phyloP scores from a whole-genome alignment of 2,113 vertebrate genomes.

The Sporophila hypoxantha region DNA sequence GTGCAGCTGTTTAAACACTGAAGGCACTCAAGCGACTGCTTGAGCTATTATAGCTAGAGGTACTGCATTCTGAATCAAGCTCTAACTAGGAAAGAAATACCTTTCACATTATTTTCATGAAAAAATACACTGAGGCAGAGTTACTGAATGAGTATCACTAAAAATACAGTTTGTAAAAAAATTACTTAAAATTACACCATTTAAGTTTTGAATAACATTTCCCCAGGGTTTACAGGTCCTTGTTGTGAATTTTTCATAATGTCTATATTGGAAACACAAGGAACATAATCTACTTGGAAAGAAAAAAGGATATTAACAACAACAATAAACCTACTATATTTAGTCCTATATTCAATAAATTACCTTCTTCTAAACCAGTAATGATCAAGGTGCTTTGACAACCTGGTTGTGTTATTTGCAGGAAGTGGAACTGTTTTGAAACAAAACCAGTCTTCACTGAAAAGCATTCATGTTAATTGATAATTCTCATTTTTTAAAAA shows the following conservation, averaged over 20 bases:
- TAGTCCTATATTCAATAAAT: not conserved
- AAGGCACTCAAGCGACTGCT: not conserved
- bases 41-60: not conserved
- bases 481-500: not conserved
- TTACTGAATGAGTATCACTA: not conserved
- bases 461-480: not conserved
- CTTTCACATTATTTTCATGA: not conserved
- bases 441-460: not conserved
- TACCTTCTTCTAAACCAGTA: not conserved
- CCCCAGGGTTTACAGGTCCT: not conserved
- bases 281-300: not conserved
- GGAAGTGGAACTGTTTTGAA: not conserved
- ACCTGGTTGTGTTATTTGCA: not conserved
- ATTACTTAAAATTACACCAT: not conserved
- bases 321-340: not conserved
- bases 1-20: slow-evolving; percentile 13
- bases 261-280: not conserved
- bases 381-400: not conserved
- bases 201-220: not conserved
- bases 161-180: not conserved
- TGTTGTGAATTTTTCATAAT: not conserved
- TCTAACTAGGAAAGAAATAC: not conserved
- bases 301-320: not conserved
- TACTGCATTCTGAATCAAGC: not conserved
- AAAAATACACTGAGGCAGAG: not conserved